Conservation (phyloP, 2,797 vertebrate genomes). For the Sitta carolinensis region DNA sequence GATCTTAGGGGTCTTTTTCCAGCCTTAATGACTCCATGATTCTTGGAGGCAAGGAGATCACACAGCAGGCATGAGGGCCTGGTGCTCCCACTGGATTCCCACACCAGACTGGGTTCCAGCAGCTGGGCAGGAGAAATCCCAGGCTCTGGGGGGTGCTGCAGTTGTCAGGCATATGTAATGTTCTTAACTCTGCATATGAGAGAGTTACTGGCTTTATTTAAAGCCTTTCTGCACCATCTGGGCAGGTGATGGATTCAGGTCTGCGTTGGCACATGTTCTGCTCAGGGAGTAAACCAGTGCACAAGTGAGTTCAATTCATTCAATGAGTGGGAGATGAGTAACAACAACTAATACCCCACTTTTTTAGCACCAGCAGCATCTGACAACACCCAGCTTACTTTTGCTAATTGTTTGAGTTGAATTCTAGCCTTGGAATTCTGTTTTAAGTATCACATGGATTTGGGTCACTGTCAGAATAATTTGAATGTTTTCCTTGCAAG, state of each 20-base stretch:
- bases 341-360: neutral
- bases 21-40: neutral
- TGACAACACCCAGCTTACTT: conserved; percentile 54
- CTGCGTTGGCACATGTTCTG: neutral
- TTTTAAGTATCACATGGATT: conserved; percentile 67
- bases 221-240: neutral
- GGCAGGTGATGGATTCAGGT: neutral
- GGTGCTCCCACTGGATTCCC: neutral
- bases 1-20: neutral
- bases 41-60: neutral
- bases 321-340: neutral
- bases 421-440: conserved; percentile 73
- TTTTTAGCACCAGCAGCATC: conserved; percentile 70
- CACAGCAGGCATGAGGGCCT: neutral
- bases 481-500: conserved; percentile 51
- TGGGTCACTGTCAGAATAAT: conserved; percentile 70
- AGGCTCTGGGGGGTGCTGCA: neutral
- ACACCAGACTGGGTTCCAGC: neutral
- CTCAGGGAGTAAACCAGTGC: neutral
- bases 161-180: neutral
- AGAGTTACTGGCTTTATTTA: neutral
- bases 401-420: conserved; percentile 71
- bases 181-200: neutral
- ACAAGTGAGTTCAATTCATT: too few relatives aligned
- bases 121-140: neutral